Base-by-base conservation (phyloP, 2,113 vertebrate species). In the Lophochroa leadbeateri region DNA sequence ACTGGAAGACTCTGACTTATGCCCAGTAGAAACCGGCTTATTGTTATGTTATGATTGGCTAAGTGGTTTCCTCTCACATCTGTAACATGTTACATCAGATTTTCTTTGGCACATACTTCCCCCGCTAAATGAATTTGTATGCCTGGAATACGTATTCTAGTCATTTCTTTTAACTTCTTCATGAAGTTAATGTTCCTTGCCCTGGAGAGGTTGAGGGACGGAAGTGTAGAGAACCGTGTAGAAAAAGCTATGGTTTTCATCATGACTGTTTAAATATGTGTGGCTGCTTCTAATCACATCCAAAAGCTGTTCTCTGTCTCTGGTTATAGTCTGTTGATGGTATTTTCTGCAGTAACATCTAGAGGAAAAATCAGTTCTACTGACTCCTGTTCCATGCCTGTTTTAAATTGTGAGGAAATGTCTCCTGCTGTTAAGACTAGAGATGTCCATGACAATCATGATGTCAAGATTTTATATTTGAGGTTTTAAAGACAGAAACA, bases 61-160 rank as follows among this genome's bases (percentile, higher is more conserved):
- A 24, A 44, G 84, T 47, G 61, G n/a, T 63, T 92, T 95, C 82
- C 81, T 95, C 75, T 78, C 96, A 95, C 98, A 98, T 98, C 98
- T 98, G 98, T 57, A 86, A 50, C 9, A 23, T 39, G 92, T 98
- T 98, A 97, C 78, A 75, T 46, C 82, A 70, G 71, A 90, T 96
- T 97, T 96, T 86, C 87, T 93, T 97, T 97, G 97, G 97, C 96
- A 82, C n/a, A 0, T 76, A 23, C 76, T 90, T 81, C 68, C 89
- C 68, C 85, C 70, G 6, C 91, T 88, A 76, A 92, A 86, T 92
- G 71, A 82, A 92, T 97, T 77, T 87, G 82, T 78, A 3, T 81
- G 77, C 95, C 86, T 87, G 76, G 80, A 88, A 82, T 55, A 84
- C 69, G 29, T 84, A 72, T 60, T 92, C 50, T 53, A 79, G 77